Percentiles rank a stretch among this genome's conserved stretches.
These are phyloP conservation scores for Burhinus bistriatus DNA, from an alignment of 2,113 vertebrate species.

Conservation along the genomic window DNA sequence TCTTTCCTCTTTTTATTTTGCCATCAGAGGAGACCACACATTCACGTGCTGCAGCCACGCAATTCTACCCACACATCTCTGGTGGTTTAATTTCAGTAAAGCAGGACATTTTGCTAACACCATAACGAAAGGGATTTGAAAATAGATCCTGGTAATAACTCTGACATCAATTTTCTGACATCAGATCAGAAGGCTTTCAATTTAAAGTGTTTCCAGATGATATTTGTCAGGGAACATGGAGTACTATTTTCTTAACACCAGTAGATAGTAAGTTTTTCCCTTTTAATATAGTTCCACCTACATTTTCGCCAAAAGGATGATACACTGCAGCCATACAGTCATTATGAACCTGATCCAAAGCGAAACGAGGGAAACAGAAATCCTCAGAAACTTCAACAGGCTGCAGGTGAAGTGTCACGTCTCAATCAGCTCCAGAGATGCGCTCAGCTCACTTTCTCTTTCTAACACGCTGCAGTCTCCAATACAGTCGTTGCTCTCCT, in stretches of 20 bases:
- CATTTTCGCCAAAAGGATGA: not conserved
- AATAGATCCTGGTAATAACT: not conserved
- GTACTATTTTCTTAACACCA: not conserved
- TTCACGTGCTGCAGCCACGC: fast-evolving
- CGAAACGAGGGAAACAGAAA: not conserved
- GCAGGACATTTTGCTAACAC: not conserved
- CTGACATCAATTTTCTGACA: not conserved
- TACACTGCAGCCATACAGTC: not conserved
- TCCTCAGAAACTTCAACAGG: not conserved
- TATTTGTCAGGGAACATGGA: not conserved
- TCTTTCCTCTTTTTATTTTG: not conserved
- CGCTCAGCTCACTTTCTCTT: not conserved
- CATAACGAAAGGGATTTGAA: not conserved
- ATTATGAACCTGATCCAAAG: not conserved
- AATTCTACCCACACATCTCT: not conserved
- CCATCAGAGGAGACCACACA: not conserved
- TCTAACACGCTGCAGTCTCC: not conserved
- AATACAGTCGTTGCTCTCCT: too few species aligned
- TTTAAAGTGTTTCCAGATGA: not conserved
- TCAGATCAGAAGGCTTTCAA: not conserved
- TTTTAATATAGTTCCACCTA: not conserved
- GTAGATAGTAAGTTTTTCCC: not conserved
- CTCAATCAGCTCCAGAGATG: not conserved
- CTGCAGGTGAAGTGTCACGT: fast-evolving
- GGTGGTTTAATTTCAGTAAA: not conserved